Base-by-base conservation (phyloP, 2,888 invertebrate genomes). In the Microplitis manilae region DNA sequence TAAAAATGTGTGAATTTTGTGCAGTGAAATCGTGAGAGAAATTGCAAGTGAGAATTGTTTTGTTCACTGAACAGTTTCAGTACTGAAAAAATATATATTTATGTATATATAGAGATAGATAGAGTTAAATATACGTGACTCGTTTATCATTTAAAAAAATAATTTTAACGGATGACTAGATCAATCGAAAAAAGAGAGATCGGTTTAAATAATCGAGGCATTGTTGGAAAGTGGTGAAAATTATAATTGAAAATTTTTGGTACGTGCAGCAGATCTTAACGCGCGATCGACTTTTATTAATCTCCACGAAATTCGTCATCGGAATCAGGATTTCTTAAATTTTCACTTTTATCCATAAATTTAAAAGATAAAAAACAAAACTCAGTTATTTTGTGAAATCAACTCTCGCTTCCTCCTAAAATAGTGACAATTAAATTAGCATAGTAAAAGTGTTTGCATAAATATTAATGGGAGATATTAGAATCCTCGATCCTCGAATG, bases 401-500 rank as follows among this genome's bases (percentile, higher is more conserved):
- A 30, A 30, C 65, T 65, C 38, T 65, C 65, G 38, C 65, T 65
- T 30, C 30, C 4, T 38, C 13, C 13, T 9, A 13, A 15, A 64
- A n/a, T 68, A 8, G n/a, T 8, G 17, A 68, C 13, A 5, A 13
- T 40, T 40, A 20, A 68, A 38, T 68, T 17, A 41, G 1, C 39
- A 17, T 38, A 30, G 13, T 15, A n/a, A 38, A 7, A 41, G 20
- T 69, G 20, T 15, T 30, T 13, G 2, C 59, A n/a, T 60, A 77
- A 77, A 50, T 60, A 68, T 82, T 74, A 65, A 92, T 92, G 92
- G 92, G 93, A 86, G 93, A 93, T 90, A 90, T 92, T 85, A 85
- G 93, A 88, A 92, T 94, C 13, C 69, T 89, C 78, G 89, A 89
- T 85, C 88, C 88, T 0, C 82, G 88, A 89, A 93, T 94, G 91